Evolutionary conservation across 2,113 vertebrate species (phyloP), one percentile per base, ranked within the genome.

Genomic region (Sitta europaea): DNA sequence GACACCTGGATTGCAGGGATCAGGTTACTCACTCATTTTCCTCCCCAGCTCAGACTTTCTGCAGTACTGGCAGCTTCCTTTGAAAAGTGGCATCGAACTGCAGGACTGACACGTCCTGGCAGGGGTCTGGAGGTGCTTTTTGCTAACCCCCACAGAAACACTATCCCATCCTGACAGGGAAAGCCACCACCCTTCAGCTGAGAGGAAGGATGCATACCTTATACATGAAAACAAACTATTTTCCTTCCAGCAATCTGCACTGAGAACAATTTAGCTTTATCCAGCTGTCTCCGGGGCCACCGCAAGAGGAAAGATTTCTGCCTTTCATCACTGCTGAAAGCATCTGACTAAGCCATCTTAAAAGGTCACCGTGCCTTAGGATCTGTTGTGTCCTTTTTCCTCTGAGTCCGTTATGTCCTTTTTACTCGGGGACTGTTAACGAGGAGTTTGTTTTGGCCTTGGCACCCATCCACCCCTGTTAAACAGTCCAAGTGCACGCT

Each of bases 251-350:
- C 75, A 59, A 59, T 80, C 61, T 59, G 35, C n/a, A 11, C 79
- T 4, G 47, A 86, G 68, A 86, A 79, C 50, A 76, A 47, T 77
- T 90, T 47, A 20, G 19, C 38, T 86, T 77, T 80, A 76, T 84
- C 86, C 93, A 90, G 85, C 90, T 94, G 85, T 40, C 90, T 82
- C 54, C 29, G 71, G 65, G 71, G 70, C 59, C 1, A n/a, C 58
- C 1, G 0, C 62, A 65, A 74, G 54, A 91, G 66, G 61, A 68
- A 84, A 72, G 15, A 14, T 66, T 92, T 31, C 80, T 85, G 87
- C 74, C 95, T 92, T 88, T 87, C 86, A 31, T 84, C 71, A 62
- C 90, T 66, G 50, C 91, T 73, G 79, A 93, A 86, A 93, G 77
- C 79, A 67, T 83, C 94, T 94, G 92, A 48, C 87, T 78, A 71